Evolutionary conservation across 2,797 vertebrate genomes (phyloP).

Genomic region (Coregonus sp.): DNA sequence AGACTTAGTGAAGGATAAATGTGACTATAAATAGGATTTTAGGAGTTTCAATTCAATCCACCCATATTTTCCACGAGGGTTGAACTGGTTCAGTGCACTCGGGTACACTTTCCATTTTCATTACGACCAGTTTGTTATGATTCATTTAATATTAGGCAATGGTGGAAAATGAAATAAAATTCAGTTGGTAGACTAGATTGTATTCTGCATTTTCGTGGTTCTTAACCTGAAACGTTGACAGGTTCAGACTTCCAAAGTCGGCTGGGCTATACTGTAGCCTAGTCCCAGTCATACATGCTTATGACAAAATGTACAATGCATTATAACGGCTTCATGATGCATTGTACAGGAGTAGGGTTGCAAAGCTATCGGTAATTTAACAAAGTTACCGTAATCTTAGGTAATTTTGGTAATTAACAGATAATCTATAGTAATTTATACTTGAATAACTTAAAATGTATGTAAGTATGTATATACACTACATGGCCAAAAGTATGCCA

Average conservation of each 20-base stretch:
- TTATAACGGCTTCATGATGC: too few relatives aligned
- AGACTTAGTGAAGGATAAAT: neutral
- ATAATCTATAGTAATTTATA: too few relatives aligned
- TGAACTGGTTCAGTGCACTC: neutral
- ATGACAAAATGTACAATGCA: too few relatives aligned
- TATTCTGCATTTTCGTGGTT: neutral
- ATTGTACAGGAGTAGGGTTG: too few relatives aligned
- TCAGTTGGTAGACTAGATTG: neutral
- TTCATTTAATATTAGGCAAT: neutral
- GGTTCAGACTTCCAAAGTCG: neutral
- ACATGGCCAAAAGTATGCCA: too few relatives aligned
- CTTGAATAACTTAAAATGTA: too few relatives aligned
- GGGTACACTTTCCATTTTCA: neutral
- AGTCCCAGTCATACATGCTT: neutral
- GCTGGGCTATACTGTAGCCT: neutral
- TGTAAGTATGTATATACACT: too few relatives aligned
- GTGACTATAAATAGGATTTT: slow-evolving; percentile 15
- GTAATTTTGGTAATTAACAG: too few relatives aligned
- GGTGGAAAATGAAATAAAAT: neutral
- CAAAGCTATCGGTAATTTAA: too few relatives aligned
- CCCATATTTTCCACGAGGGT: neutral
- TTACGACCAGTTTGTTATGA: neutral
- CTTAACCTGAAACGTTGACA: neutral
- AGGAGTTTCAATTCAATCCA: slow-evolving; percentile 5
- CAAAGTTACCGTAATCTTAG: too few relatives aligned